Percentiles rank a stretch among this genome's conserved stretches.
These are phyloP conservation scores for Musca domestica DNA, from an alignment of 1,140 invertebrate species.

Conservation along the genomic window DNA sequence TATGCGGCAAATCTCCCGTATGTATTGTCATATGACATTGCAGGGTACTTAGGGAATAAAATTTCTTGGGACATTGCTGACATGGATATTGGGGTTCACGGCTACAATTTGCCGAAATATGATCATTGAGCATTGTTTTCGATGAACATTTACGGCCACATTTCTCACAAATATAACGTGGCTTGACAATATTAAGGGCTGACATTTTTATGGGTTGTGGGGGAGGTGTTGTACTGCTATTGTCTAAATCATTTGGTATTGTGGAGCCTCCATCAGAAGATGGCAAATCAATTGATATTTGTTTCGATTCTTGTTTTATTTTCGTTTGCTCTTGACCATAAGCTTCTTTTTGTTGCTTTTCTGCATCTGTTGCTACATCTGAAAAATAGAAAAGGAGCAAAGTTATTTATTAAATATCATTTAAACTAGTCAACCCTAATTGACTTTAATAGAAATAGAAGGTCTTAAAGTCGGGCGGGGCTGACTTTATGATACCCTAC, in stretches of 20 bases:
- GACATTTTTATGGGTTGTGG: background rate
- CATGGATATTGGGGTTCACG: constrained; percentile 24
- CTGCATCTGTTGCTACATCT: no score
- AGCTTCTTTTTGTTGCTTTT: no score
- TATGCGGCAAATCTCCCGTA: constrained; percentile 44
- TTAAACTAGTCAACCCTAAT: no score
- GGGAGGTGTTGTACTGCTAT: background rate
- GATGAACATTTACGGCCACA: constrained; percentile 24
- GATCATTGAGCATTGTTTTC: constrained; percentile 16
- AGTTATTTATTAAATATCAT: no score
- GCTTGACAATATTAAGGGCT: background rate
- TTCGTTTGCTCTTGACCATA: background rate
- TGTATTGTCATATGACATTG: constrained; percentile 46
- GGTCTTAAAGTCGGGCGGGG: no score
- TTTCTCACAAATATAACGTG: constrained; percentile 20
- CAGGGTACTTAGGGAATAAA: constrained; percentile 39
- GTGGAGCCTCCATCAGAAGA: background rate
- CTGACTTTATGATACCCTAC: no score
- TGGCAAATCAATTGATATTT: background rate
- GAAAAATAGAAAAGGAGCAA: no score
- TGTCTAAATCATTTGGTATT: background rate
- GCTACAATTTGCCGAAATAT: constrained; percentile 22
- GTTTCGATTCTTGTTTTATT: background rate
- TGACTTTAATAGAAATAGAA: no score
- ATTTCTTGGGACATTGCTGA: constrained; percentile 36